Percentiles rank a stretch among this genome's conserved stretches.
Evolutionary conservation across 2,797 vertebrate genomes (phyloP).

Genomic region (Myotis planiceps): DNA sequence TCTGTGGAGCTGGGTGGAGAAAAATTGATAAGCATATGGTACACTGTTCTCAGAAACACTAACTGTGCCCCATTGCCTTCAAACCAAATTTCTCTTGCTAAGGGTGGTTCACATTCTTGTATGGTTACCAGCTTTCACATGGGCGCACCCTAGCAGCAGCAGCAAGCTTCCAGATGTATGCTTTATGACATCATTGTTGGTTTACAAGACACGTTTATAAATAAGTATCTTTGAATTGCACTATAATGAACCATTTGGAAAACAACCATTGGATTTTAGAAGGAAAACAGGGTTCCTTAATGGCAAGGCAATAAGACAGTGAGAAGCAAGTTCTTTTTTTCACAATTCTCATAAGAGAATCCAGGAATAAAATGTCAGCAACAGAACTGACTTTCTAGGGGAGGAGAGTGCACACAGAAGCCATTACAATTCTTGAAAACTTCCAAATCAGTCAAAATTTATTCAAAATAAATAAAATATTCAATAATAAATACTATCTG

Average conservation of each 20-base stretch:
- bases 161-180: not conserved
- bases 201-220: not conserved
- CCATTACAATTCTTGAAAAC: not conserved
- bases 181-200: not conserved
- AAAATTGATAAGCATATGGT: not conserved
- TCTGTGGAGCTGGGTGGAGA: no score
- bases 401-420: not conserved
- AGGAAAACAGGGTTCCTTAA: not conserved
- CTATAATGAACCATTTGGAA: not conserved
- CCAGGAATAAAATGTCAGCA: conserved; percentile 9
- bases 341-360: not conserved
- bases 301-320: not conserved
- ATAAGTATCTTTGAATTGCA: not conserved
- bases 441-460: not conserved
- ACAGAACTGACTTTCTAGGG: not conserved
- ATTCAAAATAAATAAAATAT: not conserved
- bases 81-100: not conserved
- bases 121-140: not conserved
- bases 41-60: not conserved
- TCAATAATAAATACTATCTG: not conserved
- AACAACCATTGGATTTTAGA: not conserved
- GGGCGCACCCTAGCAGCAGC: not conserved
- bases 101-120: not conserved
- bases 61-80: not conserved
- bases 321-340: not conserved